Conservation (phyloP, 2,888 invertebrate genomes). For the Temnothorax ravouxi region DNA sequence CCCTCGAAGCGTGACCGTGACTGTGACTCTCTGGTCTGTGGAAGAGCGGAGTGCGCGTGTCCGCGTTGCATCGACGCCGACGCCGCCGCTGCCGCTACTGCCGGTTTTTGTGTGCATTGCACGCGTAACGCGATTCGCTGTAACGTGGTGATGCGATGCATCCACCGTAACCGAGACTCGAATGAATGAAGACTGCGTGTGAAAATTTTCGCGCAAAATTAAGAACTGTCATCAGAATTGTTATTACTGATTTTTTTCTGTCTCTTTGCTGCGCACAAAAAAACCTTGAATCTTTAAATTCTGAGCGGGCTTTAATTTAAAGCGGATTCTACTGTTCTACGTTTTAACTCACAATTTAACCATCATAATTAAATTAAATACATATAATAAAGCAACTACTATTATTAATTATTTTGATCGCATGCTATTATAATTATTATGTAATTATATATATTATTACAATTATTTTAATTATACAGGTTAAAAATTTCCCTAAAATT, state of each 20-base stretch:
- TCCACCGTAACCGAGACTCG: slow-evolving; percentile 25
- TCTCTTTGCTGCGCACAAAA: neutral
- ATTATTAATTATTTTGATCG: neutral
- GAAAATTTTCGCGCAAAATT: neutral
- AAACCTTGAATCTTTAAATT: neutral
- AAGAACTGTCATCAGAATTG: neutral
- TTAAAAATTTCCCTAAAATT: neutral
- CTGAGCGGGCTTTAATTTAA: neutral
- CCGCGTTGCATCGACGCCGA: slow-evolving; percentile 54
- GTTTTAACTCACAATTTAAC: neutral
- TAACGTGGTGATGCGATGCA: slow-evolving; percentile 44
- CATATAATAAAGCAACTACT: neutral
- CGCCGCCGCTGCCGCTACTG: slow-evolving; percentile 5
- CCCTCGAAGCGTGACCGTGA: slow-evolving; percentile 85
- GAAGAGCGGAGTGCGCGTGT: slow-evolving; percentile 67
- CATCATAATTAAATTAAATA: neutral
- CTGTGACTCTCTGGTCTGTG: slow-evolving; percentile 80
- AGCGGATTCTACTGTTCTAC: neutral
- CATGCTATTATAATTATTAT: neutral
- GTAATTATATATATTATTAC: neutral
- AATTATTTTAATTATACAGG: slow-evolving; percentile 2
- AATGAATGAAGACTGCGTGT: slow-evolving; percentile 32
- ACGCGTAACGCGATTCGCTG: slow-evolving; percentile 36
- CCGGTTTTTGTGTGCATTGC: slow-evolving; percentile 12
- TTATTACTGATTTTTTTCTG: neutral